These are phyloP conservation scores for Macrophya alboannulata DNA, from an alignment of 2,888 invertebrate species.

Conservation along the genomic window DNA sequence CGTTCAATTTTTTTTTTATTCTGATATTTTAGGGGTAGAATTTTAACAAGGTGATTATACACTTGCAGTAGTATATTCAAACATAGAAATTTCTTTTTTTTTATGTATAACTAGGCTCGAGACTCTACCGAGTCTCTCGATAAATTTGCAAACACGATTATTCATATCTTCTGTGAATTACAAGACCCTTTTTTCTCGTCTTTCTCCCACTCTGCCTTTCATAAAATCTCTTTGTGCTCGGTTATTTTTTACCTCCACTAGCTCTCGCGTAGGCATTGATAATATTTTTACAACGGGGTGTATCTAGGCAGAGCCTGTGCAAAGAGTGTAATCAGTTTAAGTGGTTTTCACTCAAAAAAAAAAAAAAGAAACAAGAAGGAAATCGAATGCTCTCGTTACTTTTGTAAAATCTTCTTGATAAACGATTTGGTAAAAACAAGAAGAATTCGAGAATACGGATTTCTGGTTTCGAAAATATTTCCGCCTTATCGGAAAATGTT, in stretches of 20 bases:
- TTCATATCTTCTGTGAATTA: not conserved
- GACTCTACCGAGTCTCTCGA: too few species aligned
- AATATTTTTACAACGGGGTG: not conserved
- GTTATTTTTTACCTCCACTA: not conserved
- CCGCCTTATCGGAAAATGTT: too few species aligned
- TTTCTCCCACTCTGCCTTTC: not conserved
- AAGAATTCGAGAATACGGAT: too few species aligned
- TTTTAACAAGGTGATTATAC: too few species aligned
- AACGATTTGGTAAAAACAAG: not conserved
- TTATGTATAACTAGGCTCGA: too few species aligned
- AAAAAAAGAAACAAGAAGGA: not conserved
- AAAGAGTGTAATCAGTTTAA: conserved; percentile 1
- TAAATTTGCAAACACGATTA: not conserved
- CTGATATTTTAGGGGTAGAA: too few species aligned
- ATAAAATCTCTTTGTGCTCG: not conserved
- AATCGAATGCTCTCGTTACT: not conserved
- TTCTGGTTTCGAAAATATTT: too few species aligned
- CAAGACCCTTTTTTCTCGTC: not conserved
- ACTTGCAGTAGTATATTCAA: too few species aligned
- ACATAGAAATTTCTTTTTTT: too few species aligned
- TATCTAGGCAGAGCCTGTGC: too few species aligned
- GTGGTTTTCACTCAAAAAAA: not conserved
- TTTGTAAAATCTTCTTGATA: not conserved
- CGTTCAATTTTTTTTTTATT: not conserved
- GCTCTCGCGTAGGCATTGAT: not conserved